Evolutionary conservation across 2,888 invertebrate genomes (phyloP).

Genomic region (Morpho helenor): DNA sequence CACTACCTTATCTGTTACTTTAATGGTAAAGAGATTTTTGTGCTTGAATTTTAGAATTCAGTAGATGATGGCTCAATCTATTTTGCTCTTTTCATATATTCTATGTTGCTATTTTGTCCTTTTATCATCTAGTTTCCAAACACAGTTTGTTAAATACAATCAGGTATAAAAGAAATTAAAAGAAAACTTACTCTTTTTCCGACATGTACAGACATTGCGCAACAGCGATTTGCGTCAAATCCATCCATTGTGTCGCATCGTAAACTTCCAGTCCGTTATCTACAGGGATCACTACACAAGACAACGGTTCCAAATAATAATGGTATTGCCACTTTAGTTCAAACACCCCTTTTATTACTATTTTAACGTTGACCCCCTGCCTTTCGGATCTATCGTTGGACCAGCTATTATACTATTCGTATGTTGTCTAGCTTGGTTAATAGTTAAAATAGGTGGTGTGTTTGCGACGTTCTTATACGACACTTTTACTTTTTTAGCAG

Average conservation of each 20-base stretch:
- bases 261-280: slow-evolving; percentile 85
- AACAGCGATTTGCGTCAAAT: slow-evolving; percentile 78
- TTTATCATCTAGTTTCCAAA: no score
- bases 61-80: no score
- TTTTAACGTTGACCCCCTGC: slow-evolving; percentile 51
- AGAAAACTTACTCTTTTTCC: slow-evolving; percentile 74
- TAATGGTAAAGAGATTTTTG: no score
- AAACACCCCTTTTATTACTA: slow-evolving; percentile 74
- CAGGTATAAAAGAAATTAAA: not conserved
- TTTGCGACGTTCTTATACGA: slow-evolving; percentile 65
- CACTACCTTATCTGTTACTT: no score
- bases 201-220: slow-evolving; percentile 76
- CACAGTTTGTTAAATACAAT: not conserved
- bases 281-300: slow-evolving; percentile 81
- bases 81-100: no score
- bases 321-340: slow-evolving; percentile 85
- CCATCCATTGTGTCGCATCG: slow-evolving; percentile 83
- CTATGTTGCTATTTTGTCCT: not conserved
- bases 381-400: slow-evolving; percentile 44
- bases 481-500: slow-evolving; percentile 79
- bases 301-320: slow-evolving; percentile 85
- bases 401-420: slow-evolving; percentile 38
- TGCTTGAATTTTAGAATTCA: no score
- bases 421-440: slow-evolving; percentile 44
- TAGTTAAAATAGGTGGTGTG: slow-evolving; percentile 51